These are phyloP conservation scores for Hoplodrina blanda DNA, from an alignment of 2,888 invertebrate genomes.

Conservation along the genomic window DNA sequence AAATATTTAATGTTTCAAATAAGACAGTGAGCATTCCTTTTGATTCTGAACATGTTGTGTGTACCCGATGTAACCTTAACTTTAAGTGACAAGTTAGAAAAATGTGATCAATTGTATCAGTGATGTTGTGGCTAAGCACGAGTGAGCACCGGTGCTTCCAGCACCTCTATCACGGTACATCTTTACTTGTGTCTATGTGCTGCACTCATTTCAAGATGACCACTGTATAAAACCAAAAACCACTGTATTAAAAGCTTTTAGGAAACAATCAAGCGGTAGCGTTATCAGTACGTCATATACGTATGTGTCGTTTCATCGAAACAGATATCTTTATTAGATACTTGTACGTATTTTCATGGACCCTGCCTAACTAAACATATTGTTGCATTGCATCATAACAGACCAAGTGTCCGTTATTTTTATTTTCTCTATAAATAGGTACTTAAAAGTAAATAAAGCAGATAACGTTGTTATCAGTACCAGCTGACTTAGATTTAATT, in stretches of 20 bases:
- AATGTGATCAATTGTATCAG: constrained; percentile 31
- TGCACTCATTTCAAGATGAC: neutral
- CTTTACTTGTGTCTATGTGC: neutral
- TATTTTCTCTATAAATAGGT: too few relatives aligned
- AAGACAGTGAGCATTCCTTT: neutral
- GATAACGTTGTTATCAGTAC: constrained; percentile 12
- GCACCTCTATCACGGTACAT: constrained; percentile 81
- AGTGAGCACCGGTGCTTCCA: constrained; percentile 83
- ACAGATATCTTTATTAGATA: neutral
- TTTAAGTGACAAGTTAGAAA: constrained; percentile 15
- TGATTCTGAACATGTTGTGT: neutral
- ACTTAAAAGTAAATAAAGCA: constrained; percentile 19
- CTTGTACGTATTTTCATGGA: neutral
- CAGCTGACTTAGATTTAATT: neutral
- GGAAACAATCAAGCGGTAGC: neutral
- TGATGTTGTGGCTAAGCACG: constrained; percentile 85
- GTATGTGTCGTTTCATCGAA: too few relatives aligned
- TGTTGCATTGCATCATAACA: neutral
- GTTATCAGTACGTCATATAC: too few relatives aligned
- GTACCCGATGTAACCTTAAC: neutral
- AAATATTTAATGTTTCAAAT: neutral
- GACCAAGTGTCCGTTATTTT: too few relatives aligned
- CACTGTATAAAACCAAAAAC: too few relatives aligned
- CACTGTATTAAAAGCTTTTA: too few relatives aligned
- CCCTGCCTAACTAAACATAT: neutral